Base-by-base conservation (phyloP, 2,888 invertebrate species). In the Pinctada fucata region DNA sequence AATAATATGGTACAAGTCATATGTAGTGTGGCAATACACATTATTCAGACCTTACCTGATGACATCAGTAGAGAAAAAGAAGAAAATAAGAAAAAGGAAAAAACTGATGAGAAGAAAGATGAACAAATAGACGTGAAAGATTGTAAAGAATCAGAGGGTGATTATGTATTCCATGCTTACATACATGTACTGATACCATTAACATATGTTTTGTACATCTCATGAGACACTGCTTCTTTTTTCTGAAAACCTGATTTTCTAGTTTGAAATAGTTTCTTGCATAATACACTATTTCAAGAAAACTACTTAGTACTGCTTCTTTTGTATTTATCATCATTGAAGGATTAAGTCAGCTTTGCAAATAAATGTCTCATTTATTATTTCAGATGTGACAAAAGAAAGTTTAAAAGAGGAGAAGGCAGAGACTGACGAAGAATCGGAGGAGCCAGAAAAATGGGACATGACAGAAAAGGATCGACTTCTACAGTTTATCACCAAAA, bases 1-100 rank as follows among this genome's bases (percentile, higher is more conserved):
- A 97, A 97, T 93, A 94, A 96, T 90, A 94, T 98, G 87, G 96
- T 97, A 64, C 97, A 97, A 92, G 96, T 97, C 84, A 95, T 97
- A 87, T 95, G 97, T 81, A 95, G 96, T 89, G 94, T 97, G 86
- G 95, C 96, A 72, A 95, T 97, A 79, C 95, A 96, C 91, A 96
- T 97, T 92, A 94, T 97, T 72, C 90, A 90, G 75, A 88, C 88
- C 6, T 80, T 91, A 64, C 91, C 91, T 67, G 87, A 86, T n/a
- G 88, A 86, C 72, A 84, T 85, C 75, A 85, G 86, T 63, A 84
- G 83, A 81, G 86, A 86, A 78, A 67, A 74, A 51, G 76, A 80
- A 51, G 83, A 82, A 68, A 79, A 83, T 50, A 76, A 82, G 47
- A 81, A 80, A 16, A 80, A 82, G 65, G 76, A 80, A 16, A 78